Percentiles rank a stretch among this genome's conserved stretches.
These are phyloP conservation scores for Lithophane semibrunnea DNA, from an alignment of 2,888 invertebrate genomes.

Conservation along the genomic window DNA sequence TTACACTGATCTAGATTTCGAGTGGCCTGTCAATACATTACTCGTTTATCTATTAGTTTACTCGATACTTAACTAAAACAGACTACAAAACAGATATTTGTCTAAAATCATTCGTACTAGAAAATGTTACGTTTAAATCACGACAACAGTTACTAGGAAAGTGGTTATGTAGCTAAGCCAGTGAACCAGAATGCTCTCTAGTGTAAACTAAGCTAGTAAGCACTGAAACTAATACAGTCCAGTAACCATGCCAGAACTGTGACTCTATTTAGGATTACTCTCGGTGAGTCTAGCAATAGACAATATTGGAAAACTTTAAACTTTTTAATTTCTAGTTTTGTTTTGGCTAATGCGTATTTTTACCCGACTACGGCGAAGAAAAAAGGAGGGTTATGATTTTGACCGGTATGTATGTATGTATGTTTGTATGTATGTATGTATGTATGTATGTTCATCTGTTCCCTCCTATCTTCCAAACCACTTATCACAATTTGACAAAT, in stretches of 20 bases:
- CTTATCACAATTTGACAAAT: too few relatives aligned
- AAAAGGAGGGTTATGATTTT: too few relatives aligned
- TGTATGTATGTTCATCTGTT: too few relatives aligned
- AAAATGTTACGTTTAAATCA: slow-evolving; percentile 13
- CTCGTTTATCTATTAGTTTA: background rate
- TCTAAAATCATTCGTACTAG: background rate
- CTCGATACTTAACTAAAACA: background rate
- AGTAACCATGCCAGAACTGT: slow-evolving; percentile 20
- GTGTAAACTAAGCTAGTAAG: slow-evolving; percentile 12
- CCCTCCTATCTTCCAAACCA: too few relatives aligned
- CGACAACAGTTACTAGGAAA: slow-evolving; percentile 2
- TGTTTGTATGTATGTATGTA: too few relatives aligned
- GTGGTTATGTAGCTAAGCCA: slow-evolving; percentile 32
- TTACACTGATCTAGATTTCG: too few relatives aligned
- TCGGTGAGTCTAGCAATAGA: background rate
- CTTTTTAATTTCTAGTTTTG: too few relatives aligned
- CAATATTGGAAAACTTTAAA: too few relatives aligned
- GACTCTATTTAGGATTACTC: background rate
- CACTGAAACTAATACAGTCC: slow-evolving; percentile 18
- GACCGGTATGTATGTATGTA: too few relatives aligned
- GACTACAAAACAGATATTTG: too few relatives aligned
- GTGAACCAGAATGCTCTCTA: slow-evolving; percentile 29
- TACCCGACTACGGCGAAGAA: too few relatives aligned
- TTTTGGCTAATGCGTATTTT: too few relatives aligned
- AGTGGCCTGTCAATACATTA: background rate